Conservation (phyloP, 2,797 vertebrate genomes). For the Poeciliopsis turneri region DNA sequence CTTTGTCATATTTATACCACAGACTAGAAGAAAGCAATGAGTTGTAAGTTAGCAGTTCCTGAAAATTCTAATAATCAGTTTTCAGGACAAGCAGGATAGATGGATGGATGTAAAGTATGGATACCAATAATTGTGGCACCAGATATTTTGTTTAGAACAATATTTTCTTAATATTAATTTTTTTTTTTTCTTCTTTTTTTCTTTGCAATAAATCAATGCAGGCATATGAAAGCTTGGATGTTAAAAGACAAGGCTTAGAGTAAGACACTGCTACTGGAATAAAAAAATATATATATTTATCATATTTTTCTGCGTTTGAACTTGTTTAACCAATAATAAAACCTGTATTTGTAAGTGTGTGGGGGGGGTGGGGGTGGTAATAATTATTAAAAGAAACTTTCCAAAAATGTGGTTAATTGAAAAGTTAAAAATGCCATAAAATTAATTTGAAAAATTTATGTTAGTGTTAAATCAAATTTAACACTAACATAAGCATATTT, state of each 20-base stretch:
- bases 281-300: background rate
- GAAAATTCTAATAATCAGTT: background rate
- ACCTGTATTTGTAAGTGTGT: background rate
- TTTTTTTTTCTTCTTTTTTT: too few relatives aligned
- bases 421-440: background rate
- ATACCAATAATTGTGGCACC: background rate
- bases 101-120: background rate
- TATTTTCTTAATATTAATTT: background rate
- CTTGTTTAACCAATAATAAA: background rate
- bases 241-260: background rate
- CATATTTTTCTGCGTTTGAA: background rate
- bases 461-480: background rate
- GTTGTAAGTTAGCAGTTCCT: background rate
- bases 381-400: background rate
- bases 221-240: too few relatives aligned
- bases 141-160: background rate
- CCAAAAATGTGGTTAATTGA: background rate
- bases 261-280: background rate
- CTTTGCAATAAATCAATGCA: background rate
- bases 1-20: background rate
- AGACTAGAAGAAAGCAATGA: background rate
- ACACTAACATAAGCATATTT: background rate
- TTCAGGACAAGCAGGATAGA: background rate
- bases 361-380: too few relatives aligned
- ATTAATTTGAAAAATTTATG: background rate